phyloP scores from a whole-genome alignment of 2,797 vertebrate genomes.

The Picus viridis region DNA sequence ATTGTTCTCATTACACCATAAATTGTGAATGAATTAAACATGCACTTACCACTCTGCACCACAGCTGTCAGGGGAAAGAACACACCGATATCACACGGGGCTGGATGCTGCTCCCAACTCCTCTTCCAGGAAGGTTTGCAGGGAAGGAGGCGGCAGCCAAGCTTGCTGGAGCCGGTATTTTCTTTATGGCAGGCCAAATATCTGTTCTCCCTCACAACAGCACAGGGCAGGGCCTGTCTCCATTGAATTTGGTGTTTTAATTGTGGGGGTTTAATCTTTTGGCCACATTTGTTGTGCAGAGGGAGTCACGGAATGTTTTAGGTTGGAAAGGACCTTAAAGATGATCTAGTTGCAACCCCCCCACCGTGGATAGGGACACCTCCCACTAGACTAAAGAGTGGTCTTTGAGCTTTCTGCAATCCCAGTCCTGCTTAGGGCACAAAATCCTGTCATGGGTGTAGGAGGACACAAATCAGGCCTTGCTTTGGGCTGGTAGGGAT shows the following conservation, averaged over 20 bases:
- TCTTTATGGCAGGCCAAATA: conserved; percentile 18
- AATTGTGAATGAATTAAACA: conserved; percentile 62
- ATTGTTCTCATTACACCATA: conserved; percentile 61
- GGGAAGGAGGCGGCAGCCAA: neutral
- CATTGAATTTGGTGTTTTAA: neutral
- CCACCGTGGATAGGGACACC: no score
- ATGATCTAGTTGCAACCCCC: no score
- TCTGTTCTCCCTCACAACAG: neutral
- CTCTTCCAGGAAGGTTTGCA: conserved; percentile 23
- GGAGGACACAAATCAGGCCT: neutral
- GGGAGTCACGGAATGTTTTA: neutral
- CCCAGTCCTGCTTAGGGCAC: neutral
- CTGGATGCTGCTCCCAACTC: neutral
- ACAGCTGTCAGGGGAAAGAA: conserved; percentile 66
- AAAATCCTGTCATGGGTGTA: neutral
- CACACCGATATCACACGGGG: neutral
- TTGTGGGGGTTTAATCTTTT: neutral
- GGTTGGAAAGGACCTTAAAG: no score
- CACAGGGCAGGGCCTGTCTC: neutral
- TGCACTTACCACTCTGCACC: conserved; percentile 50
- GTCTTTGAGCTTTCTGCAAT: neutral
- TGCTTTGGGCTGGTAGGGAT: neutral
- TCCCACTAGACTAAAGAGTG: no score
- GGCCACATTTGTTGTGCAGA: rapidly evolving
- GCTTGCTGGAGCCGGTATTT: neutral